Evolutionary conservation across 1,140 invertebrate genomes (phyloP).

Genomic region (Pogonognathellus flavescens): DNA sequence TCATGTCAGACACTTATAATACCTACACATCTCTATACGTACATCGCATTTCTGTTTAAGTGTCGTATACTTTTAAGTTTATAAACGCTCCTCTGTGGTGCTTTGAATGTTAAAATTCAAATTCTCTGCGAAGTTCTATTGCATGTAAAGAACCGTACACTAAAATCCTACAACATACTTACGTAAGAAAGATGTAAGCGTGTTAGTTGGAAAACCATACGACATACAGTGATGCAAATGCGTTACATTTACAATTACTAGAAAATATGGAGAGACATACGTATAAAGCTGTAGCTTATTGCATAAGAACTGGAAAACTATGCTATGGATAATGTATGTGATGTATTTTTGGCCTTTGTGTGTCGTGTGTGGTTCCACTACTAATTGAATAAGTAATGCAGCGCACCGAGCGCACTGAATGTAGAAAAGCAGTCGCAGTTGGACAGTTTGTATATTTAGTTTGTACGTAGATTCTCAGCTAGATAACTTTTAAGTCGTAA

Average conservation of each 20-base stretch:
- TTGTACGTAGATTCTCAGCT: background rate
- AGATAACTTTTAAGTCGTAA: background rate
- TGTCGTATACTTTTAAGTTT: too few species aligned
- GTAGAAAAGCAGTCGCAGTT: background rate
- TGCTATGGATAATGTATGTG: background rate
- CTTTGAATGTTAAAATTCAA: background rate
- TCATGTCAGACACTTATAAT: too few species aligned
- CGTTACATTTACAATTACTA: too few species aligned
- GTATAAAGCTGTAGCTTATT: too few species aligned
- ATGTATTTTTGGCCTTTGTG: slow-evolving; percentile 19
- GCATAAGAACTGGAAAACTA: too few species aligned
- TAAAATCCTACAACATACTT: too few species aligned
- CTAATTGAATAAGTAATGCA: slow-evolving; percentile 11
- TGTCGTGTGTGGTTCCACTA: background rate
- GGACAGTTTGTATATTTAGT: background rate
- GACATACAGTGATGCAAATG: too few species aligned
- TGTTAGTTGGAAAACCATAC: too few species aligned
- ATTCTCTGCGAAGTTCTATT: background rate
- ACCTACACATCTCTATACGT: too few species aligned
- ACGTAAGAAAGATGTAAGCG: too few species aligned
- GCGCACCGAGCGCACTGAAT: background rate
- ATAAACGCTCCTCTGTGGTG: background rate
- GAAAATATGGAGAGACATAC: too few species aligned
- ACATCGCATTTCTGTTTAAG: too few species aligned
- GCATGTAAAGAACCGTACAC: background rate